Conservation (phyloP, 2,113 vertebrate species). For the Heterochromis multidens region DNA sequence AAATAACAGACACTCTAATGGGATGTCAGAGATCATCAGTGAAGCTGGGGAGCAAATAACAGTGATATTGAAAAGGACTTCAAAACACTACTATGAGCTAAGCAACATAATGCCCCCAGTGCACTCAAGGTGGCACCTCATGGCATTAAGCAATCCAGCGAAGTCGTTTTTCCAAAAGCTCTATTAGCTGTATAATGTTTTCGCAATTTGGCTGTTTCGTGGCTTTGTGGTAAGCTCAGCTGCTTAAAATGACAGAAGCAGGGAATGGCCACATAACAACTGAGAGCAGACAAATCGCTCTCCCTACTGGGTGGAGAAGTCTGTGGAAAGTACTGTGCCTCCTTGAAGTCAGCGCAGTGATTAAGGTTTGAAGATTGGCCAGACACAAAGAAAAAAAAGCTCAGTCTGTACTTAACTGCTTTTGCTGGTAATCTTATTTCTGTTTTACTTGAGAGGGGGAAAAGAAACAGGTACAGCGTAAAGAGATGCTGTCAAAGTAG, state of each 20-base stretch:
- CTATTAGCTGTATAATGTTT: conserved; percentile 63
- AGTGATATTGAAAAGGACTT: not conserved
- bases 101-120: conserved; percentile 22
- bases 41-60: not conserved
- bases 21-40: conserved; percentile 50
- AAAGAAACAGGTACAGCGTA: conserved; percentile 15
- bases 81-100: not conserved
- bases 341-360: conserved; percentile 64
- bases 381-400: conserved; percentile 19
- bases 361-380: conserved; percentile 66
- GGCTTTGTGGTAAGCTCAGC: conserved; percentile 31
- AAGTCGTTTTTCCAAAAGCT: conserved; percentile 56
- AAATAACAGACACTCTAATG: conserved; percentile 38
- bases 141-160: conserved; percentile 56
- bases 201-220: conserved; percentile 34
- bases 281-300: conserved; percentile 58
- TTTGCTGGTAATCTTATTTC: conserved; percentile 11
- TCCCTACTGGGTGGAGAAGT: conserved; percentile 51
- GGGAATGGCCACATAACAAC: conserved; percentile 42
- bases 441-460: conserved; percentile 6
- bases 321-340: conserved; percentile 45
- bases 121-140: conserved; percentile 27
- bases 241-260: conserved; percentile 48
- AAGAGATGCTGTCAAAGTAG: conserved; percentile 2
- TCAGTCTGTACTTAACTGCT: conserved; percentile 7